A percentile compares a stretch with the other conserved stretches of the same genome.
Conservation (phyloP, 92 coral and sea anemone genomes). For the Paramuricea clavata region DNA sequence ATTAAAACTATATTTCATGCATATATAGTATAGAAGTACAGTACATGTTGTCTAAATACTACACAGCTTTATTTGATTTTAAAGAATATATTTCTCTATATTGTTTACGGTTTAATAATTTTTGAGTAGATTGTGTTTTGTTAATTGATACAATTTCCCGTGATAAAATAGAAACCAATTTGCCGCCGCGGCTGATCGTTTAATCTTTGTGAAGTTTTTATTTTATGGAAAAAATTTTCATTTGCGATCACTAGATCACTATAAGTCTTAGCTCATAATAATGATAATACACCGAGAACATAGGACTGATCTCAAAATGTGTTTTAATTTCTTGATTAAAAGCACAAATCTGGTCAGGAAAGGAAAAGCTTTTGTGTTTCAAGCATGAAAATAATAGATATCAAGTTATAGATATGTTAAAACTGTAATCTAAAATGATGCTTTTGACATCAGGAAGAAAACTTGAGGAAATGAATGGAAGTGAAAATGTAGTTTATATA, state of each 20-base stretch:
- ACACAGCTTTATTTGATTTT: not conserved
- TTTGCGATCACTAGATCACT: not conserved
- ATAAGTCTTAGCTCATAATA: too few species aligned
- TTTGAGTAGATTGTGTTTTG: not conserved
- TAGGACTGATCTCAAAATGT: too few species aligned
- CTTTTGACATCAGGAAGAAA: too few species aligned
- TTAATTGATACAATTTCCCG: slow-evolving; percentile 44
- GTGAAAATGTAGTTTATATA: too few species aligned
- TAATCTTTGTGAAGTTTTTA: not conserved
- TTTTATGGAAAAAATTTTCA: not conserved
- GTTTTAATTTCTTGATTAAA: too few species aligned
- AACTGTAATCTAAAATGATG: too few species aligned
- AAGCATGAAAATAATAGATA: too few species aligned
- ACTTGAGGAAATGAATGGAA: too few species aligned
- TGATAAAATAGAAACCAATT: not conserved
- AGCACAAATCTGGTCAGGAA: not conserved
- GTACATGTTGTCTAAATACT: not conserved
- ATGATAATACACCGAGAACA: too few species aligned
- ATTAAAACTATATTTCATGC: not conserved
- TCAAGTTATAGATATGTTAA: too few species aligned
- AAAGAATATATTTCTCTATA: not conserved
- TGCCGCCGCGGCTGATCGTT: not conserved
- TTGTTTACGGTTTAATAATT: not conserved
- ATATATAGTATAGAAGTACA: not conserved
- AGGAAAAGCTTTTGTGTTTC: too few species aligned